A percentile compares a stretch with the other conserved stretches of the same genome.
These are phyloP conservation scores for Melanchra persicariae DNA, from an alignment of 2,888 invertebrate species.

Conservation along the genomic window DNA sequence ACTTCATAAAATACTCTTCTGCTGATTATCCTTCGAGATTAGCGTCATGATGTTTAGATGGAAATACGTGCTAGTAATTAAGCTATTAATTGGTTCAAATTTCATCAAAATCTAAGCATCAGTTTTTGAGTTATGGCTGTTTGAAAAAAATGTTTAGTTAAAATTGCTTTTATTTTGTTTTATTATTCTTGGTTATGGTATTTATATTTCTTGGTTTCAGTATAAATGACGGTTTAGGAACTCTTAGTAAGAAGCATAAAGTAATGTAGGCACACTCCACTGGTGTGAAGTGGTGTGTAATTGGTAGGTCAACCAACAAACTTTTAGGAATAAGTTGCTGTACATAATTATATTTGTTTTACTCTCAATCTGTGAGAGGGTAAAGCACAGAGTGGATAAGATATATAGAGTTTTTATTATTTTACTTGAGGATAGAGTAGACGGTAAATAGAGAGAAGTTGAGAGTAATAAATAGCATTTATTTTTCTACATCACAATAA, in stretches of 20 bases:
- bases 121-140: slow-evolving; percentile 5
- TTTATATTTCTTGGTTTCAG: slow-evolving; percentile 14
- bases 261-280: not conserved
- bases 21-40: not conserved
- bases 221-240: not conserved
- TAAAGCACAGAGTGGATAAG: too few relatives aligned
- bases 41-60: not conserved
- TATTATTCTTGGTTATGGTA: too few relatives aligned
- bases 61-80: not conserved
- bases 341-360: too few relatives aligned
- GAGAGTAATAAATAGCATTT: too few relatives aligned
- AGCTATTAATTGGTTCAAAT: not conserved
- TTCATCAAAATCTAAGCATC: slow-evolving; percentile 10
- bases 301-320: too few relatives aligned
- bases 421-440: too few relatives aligned
- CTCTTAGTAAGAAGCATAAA: not conserved
- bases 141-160: not conserved
- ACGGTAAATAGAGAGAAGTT: too few relatives aligned
- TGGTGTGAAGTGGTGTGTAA: too few relatives aligned
- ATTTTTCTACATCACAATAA: too few relatives aligned
- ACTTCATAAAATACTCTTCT: not conserved
- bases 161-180: not conserved
- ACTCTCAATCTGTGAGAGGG: too few relatives aligned
- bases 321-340: too few relatives aligned
- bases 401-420: too few relatives aligned